These are phyloP conservation scores for Acrocephalus arundinaceus DNA, from an alignment of 2,113 vertebrate genomes.

Conservation along the genomic window DNA sequence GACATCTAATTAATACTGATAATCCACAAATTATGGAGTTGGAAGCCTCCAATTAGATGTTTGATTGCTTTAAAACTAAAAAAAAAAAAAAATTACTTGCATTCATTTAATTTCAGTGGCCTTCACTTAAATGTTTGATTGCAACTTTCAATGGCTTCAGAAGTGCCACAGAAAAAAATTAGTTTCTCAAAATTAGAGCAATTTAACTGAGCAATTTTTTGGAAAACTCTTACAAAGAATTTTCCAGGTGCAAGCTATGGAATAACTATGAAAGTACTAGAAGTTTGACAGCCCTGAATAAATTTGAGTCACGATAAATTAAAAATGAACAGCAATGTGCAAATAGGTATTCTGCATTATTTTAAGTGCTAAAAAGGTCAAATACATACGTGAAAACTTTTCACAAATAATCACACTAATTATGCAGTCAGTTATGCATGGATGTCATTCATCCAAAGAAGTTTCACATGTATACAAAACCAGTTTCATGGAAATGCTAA, in stretches of 20 bases:
- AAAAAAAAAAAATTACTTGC: background rate
- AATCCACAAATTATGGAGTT: background rate
- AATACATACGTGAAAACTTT: background rate
- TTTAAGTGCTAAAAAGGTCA: background rate
- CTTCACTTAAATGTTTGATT: background rate
- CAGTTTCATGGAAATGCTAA: background rate
- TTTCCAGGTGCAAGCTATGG: constrained; percentile 3
- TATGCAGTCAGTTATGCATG: background rate
- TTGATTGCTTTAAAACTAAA: background rate
- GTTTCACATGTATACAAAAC: background rate
- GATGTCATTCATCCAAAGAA: background rate
- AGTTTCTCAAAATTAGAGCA: background rate
- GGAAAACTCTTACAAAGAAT: background rate
- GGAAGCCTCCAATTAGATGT: background rate
- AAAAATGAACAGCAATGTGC: background rate
- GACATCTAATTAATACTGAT: background rate
- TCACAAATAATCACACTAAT: background rate
- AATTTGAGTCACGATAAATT: background rate
- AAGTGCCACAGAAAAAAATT: background rate
- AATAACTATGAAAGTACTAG: background rate
- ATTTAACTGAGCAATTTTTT: background rate
- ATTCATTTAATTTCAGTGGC: background rate
- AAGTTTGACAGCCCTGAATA: background rate
- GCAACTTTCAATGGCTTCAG: background rate
- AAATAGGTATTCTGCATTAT: background rate